Base-by-base conservation (phyloP, 2,113 vertebrate species). In the Oncorhynchus mykiss region DNA sequence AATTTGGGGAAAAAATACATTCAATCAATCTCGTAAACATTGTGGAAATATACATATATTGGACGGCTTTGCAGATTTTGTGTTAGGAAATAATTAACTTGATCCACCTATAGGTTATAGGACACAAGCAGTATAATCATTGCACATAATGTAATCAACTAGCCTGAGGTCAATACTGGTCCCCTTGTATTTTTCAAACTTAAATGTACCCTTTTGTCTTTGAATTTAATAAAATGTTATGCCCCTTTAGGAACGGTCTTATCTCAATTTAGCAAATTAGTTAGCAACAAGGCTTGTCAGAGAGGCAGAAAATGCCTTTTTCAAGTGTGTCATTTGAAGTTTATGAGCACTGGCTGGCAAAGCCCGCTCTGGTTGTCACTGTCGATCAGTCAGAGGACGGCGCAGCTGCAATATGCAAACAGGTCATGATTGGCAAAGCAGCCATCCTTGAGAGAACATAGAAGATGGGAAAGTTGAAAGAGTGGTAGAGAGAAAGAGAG, bases 391-490 rank as follows among this genome's bases (percentile, higher is more conserved):
- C 22, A 18, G 24, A 70, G 39, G 67, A 25, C 27, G n/a, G 7
- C 34, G 24, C 27, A 73, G 18, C 59, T 6, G 13, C n/a, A 73
- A 45, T 9, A 73, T 34, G 54, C 54, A 60, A n/a, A 60, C 51
- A 66, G 64, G 25, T 14, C 5, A 34, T 57, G 25, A 70, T 65
- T 76, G 51, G 39, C 60, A 71, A 14, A 65, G 73, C 64, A 74
- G 31, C 65, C 83, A 74, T 81, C 51, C 71, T 77, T 79, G 18
- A 79, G 48, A 59, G 20, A 82, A 78, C 48, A 34, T n/a, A 48
- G 54, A 39, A 49, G 68, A 49, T 22, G n/a, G 34, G 34, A 34
- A 34, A 34, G 34, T 34, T 34, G 34, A 34, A 34, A 7, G 34
- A 51, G 9, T 51, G 49, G 49, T 51, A 51, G 49, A 51, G 3